Base-by-base conservation (phyloP, 2,888 invertebrate genomes). In the Hedychridium roseum region DNA sequence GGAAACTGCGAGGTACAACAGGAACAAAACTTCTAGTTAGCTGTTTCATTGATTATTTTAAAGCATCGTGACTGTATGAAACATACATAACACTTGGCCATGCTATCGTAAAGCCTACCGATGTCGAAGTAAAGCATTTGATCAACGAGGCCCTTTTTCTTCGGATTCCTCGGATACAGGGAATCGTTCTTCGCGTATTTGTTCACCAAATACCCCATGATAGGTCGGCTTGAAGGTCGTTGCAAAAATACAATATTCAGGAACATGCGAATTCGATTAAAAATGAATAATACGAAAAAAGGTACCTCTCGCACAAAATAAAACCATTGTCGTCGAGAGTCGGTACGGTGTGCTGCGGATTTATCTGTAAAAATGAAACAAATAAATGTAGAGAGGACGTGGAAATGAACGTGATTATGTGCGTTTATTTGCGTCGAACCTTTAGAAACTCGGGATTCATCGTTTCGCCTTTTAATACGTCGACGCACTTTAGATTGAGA, bases 331-430 rank as follows among this genome's bases (percentile, higher is more conserved):
- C 94, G 54, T 89, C 87, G 44, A 94, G 78, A 0, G 92, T 92
- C 5, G 94, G 94, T 51, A 94, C 85, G 26, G 88, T 87, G 77
- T 93, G 93, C 79, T 92, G 91, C 0, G 92, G 91, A 76, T 92
- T 92, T 31, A 92, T 78, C 90, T 91, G 78, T 3, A 48, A 47
- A 45, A 42, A 27, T 15, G 12, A 5, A 34, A 36, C 1, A 4
- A 32, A 34, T 6, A 38, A 1, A 2, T 9, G 11, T 4, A 11
- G 17, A 42, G 26, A 26, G 34, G 12, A 18, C n/a, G 3, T 32
- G 15, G 15, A 9, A 32, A 32, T 7, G 4, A 16, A 32, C 4
- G 11, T 11, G 30, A n/a, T n/a, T n/a, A n/a, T n/a, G n/a, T n/a
- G n/a, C n/a, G n/a, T n/a, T n/a, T n/a, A n/a, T n/a, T n/a, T n/a